Percentiles rank a stretch among this genome's conserved stretches.
Conservation (phyloP, 1,140 invertebrate species). For the Cepaea nemoralis region DNA sequence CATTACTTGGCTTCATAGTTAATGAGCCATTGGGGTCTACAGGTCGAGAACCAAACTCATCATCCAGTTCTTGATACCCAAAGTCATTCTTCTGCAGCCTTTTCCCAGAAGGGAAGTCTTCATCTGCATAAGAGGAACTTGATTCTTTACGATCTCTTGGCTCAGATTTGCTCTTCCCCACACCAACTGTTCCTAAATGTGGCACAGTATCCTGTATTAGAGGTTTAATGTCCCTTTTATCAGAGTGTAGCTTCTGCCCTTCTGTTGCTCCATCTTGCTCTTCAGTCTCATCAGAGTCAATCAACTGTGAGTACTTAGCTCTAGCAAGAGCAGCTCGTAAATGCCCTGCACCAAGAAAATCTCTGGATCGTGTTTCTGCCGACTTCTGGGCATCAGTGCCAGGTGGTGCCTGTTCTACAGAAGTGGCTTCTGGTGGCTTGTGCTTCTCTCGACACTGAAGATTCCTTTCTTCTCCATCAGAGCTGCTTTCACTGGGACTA, state of each 20-base stretch:
- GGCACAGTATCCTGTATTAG: constrained; percentile 20
- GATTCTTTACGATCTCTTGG: constrained; percentile 57
- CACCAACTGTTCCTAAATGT: neutral
- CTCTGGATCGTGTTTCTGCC: constrained; percentile 46
- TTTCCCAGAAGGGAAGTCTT: constrained; percentile 51
- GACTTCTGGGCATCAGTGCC: constrained; percentile 15
- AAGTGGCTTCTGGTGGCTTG: neutral
- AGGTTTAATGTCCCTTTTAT: neutral
- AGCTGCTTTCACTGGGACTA: constrained; percentile 35
- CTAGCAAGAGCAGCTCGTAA: constrained; percentile 59
- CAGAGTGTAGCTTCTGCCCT: neutral
- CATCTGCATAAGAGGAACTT: constrained; percentile 64
- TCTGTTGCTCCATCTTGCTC: constrained; percentile 44
- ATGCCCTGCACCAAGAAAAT: constrained; percentile 55
- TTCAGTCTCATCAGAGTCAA: constrained; percentile 59
- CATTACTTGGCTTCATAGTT: neutral
- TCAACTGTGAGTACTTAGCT: constrained; percentile 64
- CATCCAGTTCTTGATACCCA: constrained; percentile 69
- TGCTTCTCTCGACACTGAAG: neutral
- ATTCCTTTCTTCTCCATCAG: constrained; percentile 30
- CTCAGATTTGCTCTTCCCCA: constrained; percentile 55
- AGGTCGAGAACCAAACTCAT: constrained; percentile 68
- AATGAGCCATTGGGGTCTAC: constrained; percentile 42
- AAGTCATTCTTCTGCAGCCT: constrained; percentile 55
- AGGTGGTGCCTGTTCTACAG: neutral